Evolutionary conservation across 2,888 invertebrate species (phyloP), one percentile per base, ranked within the genome.

Genomic region (Brachyptera putata): DNA sequence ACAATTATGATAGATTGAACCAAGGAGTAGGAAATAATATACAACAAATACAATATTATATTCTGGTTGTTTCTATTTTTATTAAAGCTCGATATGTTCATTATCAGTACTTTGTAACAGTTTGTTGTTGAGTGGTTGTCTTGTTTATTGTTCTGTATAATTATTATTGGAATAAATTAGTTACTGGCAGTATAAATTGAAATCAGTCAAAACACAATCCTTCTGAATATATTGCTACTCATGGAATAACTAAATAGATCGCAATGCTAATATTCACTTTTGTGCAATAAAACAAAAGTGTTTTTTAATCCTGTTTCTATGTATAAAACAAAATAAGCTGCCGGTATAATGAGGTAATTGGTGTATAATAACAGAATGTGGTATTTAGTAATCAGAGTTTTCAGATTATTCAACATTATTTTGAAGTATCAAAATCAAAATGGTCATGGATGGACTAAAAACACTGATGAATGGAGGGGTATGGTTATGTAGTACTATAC

Each of bases 1-100:
- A n/a, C n/a, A n/a, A n/a, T n/a, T n/a, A n/a, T n/a, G n/a, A n/a
- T n/a, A n/a, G n/a, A n/a, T n/a, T n/a, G n/a, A n/a, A n/a, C n/a
- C n/a, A n/a, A n/a, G n/a, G n/a, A n/a, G n/a, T n/a, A n/a, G n/a
- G n/a, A n/a, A n/a, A n/a, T n/a, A n/a, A n/a, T n/a, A n/a, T n/a
- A n/a, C n/a, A n/a, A n/a, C n/a, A n/a, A n/a, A n/a, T n/a, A n/a
- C n/a, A n/a, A n/a, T n/a, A n/a, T n/a, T n/a, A n/a, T n/a, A n/a
- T n/a, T n/a, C n/a, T n/a, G n/a, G 30, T 30, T 30, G 30, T 7
- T 22, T 46, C 22, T 21, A 21, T 46, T 18, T 59, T 59, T 59
- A 59, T 59, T 59, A 59, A 59, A 59, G 59, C 59, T 59, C 55
- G 59, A 59, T 59, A 59, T 59, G 59, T 59, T 58, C 50, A 39